These are phyloP conservation scores for Dryobotodes eremita DNA, from an alignment of 2,888 invertebrate genomes.

Conservation along the genomic window DNA sequence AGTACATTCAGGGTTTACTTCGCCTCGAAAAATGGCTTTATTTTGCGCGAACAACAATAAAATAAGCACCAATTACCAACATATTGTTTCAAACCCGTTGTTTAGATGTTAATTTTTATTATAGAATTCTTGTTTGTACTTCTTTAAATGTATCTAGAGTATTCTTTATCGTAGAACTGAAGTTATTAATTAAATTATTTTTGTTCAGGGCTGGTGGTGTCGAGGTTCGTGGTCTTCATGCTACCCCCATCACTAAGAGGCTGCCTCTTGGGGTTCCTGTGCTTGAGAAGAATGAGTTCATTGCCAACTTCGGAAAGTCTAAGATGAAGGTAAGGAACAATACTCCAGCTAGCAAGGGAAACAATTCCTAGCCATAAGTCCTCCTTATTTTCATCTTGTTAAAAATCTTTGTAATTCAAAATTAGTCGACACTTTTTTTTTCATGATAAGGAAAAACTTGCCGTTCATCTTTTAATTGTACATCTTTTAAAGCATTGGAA, in stretches of 20 bases:
- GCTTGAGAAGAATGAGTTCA: conserved; percentile 94
- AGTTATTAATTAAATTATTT: not conserved
- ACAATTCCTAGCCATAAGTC: not conserved
- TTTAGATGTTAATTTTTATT: not conserved
- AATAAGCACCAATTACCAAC: not conserved
- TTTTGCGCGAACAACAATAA: not conserved
- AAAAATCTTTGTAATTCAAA: not conserved
- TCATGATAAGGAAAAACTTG: not conserved
- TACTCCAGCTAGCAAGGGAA: not conserved
- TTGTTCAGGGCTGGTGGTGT: conserved; percentile 93
- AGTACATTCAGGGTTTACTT: not conserved
- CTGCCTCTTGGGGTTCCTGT: conserved; percentile 94
- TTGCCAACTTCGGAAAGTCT: conserved; percentile 90
- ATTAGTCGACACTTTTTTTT: not conserved
- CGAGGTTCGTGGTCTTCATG: conserved; percentile 94
- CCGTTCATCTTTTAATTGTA: no score
- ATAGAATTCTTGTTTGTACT: not conserved
- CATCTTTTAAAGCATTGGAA: no score
- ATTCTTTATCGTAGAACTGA: not conserved
- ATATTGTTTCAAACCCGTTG: not conserved
- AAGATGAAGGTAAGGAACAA: conserved; percentile 81
- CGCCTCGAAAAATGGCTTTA: not conserved
- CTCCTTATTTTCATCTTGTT: not conserved
- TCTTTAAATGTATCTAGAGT: not conserved
- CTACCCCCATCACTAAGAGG: conserved; percentile 93